Evolutionary conservation across 2,888 invertebrate genomes (phyloP), one percentile per base, ranked within the genome.

Genomic region (Punctoribates punctum): DNA sequence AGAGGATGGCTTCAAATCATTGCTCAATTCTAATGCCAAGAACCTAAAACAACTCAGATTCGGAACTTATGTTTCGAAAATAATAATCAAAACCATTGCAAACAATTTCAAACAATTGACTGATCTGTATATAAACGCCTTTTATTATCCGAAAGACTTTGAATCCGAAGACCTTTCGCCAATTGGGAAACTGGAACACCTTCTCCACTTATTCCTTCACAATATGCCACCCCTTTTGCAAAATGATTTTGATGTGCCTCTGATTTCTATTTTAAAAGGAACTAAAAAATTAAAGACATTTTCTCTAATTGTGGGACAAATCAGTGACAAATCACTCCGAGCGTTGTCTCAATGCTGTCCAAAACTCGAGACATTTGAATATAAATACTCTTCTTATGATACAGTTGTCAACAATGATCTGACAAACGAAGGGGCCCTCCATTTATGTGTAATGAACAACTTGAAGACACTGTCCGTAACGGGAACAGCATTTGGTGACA

Each of bases 171-270:
- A 65, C 25, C 34, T 65, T 13, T 5, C 15, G n/a, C 6, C 34
- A 15, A 65, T 65, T 29, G 27, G 34, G 3, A 65, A 34, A 29
- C 65, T 65, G 4, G n/a, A 34, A 29, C 5, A 29, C 4, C 34
- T 65, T 1, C 3, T 29, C 8, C 6, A 65, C 11, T 34, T 65
- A 17, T 34, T 34, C 5, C 27, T 65, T 13, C 29, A 65, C 17
- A 34, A 34, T 65, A 13, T 65, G 65, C 3, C 60, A 60, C 65
- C 65, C 5, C 65, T 65, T 65, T 29, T 65, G 34, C 34, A 65
- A 13, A 65, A 65, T 17, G 9, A 17, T 34, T 65, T 65, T 17
- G 65, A 65, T 17, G 8, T 15, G 5, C 27, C 34, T 2, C 34
- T 65, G 2, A 65, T 65, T n/a, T 4, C 5, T 34, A 65, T 65